Conservation (phyloP, 2,888 invertebrate species). For the Rhamnusium bicolor region DNA sequence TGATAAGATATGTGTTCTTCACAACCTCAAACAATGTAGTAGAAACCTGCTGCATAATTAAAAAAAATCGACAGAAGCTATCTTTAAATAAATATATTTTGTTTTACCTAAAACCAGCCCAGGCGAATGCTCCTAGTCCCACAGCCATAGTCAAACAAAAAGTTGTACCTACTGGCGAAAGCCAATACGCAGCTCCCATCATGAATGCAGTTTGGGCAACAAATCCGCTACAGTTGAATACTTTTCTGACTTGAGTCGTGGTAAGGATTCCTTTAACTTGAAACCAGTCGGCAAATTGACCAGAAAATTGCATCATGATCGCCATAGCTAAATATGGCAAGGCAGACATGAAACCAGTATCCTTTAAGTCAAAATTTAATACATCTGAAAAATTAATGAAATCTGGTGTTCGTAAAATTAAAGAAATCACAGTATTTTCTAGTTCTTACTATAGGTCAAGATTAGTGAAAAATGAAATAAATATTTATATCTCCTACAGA, state of each 20-base stretch:
- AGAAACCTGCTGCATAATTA: too few species aligned
- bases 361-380: conserved; percentile 80
- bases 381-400: conserved; percentile 74
- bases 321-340: conserved; percentile 93
- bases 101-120: conserved; percentile 89
- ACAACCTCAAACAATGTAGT: too few species aligned
- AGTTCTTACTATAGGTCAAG: too few species aligned
- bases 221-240: conserved; percentile 84
- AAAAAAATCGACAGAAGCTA: too few species aligned
- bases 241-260: conserved; percentile 81
- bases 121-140: conserved; percentile 92
- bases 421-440: too few species aligned
- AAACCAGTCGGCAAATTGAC: conserved; percentile 88
- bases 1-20: too few species aligned
- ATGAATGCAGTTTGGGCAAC: conserved; percentile 88
- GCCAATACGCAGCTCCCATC: conserved; percentile 85
- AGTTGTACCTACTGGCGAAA: conserved; percentile 79
- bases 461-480: too few species aligned
- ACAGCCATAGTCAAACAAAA: conserved; percentile 90
- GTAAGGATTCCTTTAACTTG: conserved; percentile 77
- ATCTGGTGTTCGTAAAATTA: too few species aligned
- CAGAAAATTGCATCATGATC: conserved; percentile 83
- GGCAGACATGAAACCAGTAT: conserved; percentile 88
- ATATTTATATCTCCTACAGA: too few species aligned
- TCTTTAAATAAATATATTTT: too few species aligned